Evolutionary conservation across 2,797 vertebrate genomes (phyloP), one percentile per base, ranked within the genome.

Genomic region (Lagorchestes hirsutus): DNA sequence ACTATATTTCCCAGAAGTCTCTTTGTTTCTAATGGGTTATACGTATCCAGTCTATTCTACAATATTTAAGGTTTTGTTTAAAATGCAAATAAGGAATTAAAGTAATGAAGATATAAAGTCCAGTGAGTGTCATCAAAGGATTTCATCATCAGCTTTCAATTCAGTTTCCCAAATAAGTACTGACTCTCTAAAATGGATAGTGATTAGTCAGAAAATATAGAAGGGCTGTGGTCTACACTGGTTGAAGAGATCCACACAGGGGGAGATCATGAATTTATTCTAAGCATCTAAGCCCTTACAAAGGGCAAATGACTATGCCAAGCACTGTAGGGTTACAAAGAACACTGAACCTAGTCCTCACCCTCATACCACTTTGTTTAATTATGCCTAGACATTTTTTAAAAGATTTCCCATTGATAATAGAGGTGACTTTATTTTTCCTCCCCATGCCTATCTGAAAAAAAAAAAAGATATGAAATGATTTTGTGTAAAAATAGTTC

Each of bases 31-130:
- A 27, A 46, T 87, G 22, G 22, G 22, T 24, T 87, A 46, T 50
- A 34, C 10, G 22, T 27, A 24, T 87, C 74, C 22, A 82, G 9
- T 82, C 74, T 46, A 27, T 46, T 46, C 74, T 40, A 87, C 40
- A 87, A n/a, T n/a, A n/a, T 46, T 91, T 55, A 57, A n/a, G 8
- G 8, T 74, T 97, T 91, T 90, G 34, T n/a, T 52, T 97, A 93
- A 92, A 67, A 55, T 46, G 3, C 92, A 93, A 94, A 92, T 50
- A 92, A 13, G 13, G 46, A 58, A 94, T 97, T 59, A 59, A 90
- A 95, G 40, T 91, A 91, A 92, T 96, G 58, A 54, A 95, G 46
- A 40, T 46, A 87, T 94, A 95, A 29, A 91, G 13, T 54, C 74
- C 40, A 87, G 22, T 87, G 22, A 52, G 11, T n/a, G 55, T 62